These are phyloP conservation scores for Syrphus vitripennis DNA, from an alignment of 2,888 invertebrate genomes.

Conservation along the genomic window DNA sequence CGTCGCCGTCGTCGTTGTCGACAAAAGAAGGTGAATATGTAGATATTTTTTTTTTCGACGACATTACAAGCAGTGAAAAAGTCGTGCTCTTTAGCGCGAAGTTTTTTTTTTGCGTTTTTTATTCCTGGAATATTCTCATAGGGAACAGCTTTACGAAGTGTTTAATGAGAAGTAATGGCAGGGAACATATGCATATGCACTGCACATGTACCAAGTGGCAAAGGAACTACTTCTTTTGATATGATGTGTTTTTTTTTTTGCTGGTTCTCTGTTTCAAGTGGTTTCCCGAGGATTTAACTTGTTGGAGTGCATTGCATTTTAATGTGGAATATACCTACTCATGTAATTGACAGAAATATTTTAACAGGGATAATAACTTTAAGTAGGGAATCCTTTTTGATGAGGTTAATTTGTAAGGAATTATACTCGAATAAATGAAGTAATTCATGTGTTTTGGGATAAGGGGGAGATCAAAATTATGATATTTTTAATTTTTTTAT, in stretches of 20 bases:
- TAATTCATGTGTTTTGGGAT: background rate
- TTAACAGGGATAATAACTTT: constrained; percentile 29
- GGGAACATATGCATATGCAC: constrained; percentile 64
- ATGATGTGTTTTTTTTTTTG: background rate
- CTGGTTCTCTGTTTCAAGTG: background rate
- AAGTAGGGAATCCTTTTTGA: constrained; percentile 23
- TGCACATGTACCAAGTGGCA: constrained; percentile 64
- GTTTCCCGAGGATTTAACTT: constrained; percentile 38
- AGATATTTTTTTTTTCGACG: constrained; percentile 20
- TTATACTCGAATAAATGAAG: background rate
- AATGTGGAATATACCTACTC: constrained; percentile 49
- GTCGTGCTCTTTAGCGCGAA: constrained; percentile 43
- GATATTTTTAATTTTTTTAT: background rate
- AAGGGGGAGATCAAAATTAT: background rate
- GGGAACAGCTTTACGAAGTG: constrained; percentile 67
- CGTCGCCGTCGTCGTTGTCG: background rate
- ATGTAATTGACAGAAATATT: constrained; percentile 62
- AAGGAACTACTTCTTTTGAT: constrained; percentile 2
- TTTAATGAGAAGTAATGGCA: constrained; percentile 69
- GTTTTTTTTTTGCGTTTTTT: background rate
- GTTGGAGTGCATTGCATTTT: constrained; percentile 50
- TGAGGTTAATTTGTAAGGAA: constrained; percentile 9
- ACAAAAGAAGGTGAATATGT: constrained; percentile 40
- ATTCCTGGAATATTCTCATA: background rate
- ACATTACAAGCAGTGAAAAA: constrained; percentile 67